Evolutionary conservation across 2,113 vertebrate genomes (phyloP).

Genomic region (Phyllostomus discolor): DNA sequence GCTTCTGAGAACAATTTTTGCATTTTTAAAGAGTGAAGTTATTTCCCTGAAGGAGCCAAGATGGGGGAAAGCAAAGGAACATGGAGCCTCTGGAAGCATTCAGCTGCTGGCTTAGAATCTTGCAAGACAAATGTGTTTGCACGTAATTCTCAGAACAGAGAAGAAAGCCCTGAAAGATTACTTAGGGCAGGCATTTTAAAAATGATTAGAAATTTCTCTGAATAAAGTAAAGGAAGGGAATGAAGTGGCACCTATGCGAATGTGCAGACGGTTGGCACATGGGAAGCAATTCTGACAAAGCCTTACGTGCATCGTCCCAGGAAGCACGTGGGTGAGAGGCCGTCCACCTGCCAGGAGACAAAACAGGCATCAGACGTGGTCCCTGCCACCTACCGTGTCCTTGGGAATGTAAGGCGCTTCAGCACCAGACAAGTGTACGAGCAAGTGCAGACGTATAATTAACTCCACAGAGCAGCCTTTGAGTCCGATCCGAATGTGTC

Average conservation of each 20-base stretch:
- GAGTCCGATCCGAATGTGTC: fast-evolving
- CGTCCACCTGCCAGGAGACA: not conserved
- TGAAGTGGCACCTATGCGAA: fast-evolving
- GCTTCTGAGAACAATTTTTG: not conserved
- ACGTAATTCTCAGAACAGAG: not conserved
- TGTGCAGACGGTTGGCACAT: fast-evolving
- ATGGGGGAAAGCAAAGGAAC: not conserved
- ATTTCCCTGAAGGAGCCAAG: not conserved
- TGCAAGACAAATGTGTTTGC: not conserved
- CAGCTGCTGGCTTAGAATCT: not conserved
- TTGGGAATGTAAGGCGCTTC: not conserved
- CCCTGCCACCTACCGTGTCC: not conserved
- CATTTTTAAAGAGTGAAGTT: not conserved
- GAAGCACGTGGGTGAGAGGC: fast-evolving
- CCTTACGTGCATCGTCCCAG: fast-evolving
- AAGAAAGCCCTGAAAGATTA: not conserved
- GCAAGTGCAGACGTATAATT: not conserved
- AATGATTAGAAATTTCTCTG: not conserved
- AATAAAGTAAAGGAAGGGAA: not conserved
- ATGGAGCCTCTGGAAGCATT: fast-evolving
- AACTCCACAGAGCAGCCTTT: not conserved
- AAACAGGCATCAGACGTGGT: fast-evolving
- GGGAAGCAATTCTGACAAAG: not conserved
- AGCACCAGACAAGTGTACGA: no score
- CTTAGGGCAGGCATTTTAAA: not conserved